phyloP scores from a whole-genome alignment of 2,797 vertebrate species.

The Rhynchotus rufescens region DNA sequence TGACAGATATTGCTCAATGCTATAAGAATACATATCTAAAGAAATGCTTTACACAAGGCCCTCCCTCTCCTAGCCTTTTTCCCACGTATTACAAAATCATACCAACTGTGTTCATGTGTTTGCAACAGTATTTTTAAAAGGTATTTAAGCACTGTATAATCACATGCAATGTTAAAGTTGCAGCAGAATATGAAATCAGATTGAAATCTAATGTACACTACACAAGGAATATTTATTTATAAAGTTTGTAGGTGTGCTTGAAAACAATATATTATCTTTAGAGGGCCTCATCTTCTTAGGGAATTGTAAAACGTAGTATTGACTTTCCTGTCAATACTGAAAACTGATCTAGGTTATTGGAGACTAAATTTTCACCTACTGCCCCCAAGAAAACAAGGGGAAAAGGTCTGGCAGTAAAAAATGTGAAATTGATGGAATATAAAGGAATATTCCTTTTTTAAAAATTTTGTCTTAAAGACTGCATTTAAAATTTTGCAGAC shows the following conservation, averaged over 20 bases:
- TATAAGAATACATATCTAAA: fast-evolving
- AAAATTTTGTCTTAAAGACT: neutral
- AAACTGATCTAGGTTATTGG: neutral
- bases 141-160: neutral
- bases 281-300: neutral
- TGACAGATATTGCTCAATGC: neutral
- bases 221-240: neutral
- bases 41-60: neutral
- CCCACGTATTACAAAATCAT: neutral
- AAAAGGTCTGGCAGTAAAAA: neutral
- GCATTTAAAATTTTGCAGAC: neutral
- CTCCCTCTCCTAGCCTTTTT: neutral
- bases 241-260: neutral
- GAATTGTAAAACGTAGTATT: neutral
- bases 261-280: neutral
- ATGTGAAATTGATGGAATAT: neutral
- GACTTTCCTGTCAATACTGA: neutral
- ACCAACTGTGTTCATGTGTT: neutral
- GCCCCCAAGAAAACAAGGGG: neutral
- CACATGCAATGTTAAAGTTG: neutral
- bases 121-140: neutral
- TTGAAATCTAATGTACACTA: neutral
- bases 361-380: neutral
- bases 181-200: neutral
- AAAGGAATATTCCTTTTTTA: neutral